These are phyloP conservation scores for Nycticebus coucang DNA, from an alignment of 2,113 vertebrate species.

Conservation along the genomic window DNA sequence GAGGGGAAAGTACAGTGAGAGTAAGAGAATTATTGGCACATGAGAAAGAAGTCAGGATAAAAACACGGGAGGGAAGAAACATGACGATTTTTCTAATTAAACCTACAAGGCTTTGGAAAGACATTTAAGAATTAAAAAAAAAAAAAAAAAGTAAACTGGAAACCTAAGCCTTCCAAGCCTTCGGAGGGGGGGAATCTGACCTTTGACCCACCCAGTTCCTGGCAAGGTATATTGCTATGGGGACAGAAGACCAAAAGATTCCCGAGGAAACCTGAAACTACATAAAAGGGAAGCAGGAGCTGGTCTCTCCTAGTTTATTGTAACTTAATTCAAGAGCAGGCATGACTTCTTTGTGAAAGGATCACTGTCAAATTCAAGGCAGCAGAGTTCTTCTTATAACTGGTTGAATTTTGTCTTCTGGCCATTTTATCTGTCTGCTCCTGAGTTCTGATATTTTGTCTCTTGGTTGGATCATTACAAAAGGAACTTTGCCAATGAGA, in stretches of 20 bases:
- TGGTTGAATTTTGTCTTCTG: constrained; percentile 57
- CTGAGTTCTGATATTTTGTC: constrained; percentile 39
- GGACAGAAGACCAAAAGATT: not conserved
- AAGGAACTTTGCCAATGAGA: constrained; percentile 19
- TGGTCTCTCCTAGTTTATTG: not conserved
- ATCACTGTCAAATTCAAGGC: constrained; percentile 34
- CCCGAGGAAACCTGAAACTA: constrained; percentile 56
- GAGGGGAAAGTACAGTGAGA: not conserved
- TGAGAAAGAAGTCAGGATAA: not conserved
- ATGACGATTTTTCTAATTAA: not conserved
- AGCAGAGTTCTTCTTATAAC: not conserved
- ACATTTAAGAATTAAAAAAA: not conserved
- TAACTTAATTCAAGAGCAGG: constrained; percentile 67
- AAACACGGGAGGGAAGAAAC: not conserved
- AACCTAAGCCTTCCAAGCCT: not conserved
- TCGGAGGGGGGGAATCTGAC: not conserved
- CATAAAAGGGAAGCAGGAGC: constrained; percentile 50
- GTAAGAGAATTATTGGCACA: not conserved
- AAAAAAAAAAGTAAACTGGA: not conserved
- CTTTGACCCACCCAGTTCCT: not conserved
- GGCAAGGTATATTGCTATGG: not conserved
- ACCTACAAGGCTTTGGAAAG: not conserved
- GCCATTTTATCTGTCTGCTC: not conserved
- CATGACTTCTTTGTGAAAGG: constrained; percentile 50
- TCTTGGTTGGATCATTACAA: constrained; percentile 16